These are phyloP conservation scores for Eristalinus sepulchralis DNA, from an alignment of 2,888 invertebrate species.

Conservation along the genomic window DNA sequence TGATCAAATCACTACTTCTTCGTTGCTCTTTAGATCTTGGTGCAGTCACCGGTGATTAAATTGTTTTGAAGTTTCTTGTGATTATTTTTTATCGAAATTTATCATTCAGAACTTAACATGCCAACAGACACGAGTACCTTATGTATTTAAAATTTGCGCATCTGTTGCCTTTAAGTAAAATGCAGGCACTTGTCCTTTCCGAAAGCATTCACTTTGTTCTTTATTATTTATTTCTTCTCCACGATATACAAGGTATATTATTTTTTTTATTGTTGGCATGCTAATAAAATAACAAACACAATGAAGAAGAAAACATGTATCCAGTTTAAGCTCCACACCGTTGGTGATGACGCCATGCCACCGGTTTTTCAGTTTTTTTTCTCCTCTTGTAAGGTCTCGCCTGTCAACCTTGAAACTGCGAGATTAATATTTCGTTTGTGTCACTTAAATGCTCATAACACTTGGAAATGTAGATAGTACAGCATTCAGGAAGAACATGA, in stretches of 20 bases:
- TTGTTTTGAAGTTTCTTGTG: not conserved
- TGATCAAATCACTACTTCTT: not conserved
- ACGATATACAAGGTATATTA: not conserved
- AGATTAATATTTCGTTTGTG: slow-evolving; percentile 41
- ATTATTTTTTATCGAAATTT: not conserved
- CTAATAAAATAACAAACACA: slow-evolving; percentile 38
- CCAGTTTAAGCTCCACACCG: slow-evolving; percentile 23
- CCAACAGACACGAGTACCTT: not conserved
- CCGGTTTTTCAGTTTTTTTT: slow-evolving; percentile 26
- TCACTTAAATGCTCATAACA: slow-evolving; percentile 51
- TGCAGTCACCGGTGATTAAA: not conserved
- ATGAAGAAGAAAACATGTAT: slow-evolving; percentile 5
- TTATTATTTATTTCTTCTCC: not conserved
- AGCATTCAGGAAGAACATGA: slow-evolving; percentile 33
- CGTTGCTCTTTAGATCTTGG: not conserved
- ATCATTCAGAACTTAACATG: not conserved
- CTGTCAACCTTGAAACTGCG: slow-evolving; percentile 58
- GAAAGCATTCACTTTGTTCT: not conserved
- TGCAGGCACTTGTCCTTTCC: not conserved
- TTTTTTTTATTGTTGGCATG: slow-evolving; percentile 7
- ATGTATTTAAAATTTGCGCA: not conserved
- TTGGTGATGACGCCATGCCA: slow-evolving; percentile 58
- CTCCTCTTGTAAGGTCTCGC: slow-evolving; percentile 26
- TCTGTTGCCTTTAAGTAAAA: not conserved
- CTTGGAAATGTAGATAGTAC: slow-evolving; percentile 30